Conservation (phyloP, 2,888 invertebrate species). For the Ectemnius cavifrons region DNA sequence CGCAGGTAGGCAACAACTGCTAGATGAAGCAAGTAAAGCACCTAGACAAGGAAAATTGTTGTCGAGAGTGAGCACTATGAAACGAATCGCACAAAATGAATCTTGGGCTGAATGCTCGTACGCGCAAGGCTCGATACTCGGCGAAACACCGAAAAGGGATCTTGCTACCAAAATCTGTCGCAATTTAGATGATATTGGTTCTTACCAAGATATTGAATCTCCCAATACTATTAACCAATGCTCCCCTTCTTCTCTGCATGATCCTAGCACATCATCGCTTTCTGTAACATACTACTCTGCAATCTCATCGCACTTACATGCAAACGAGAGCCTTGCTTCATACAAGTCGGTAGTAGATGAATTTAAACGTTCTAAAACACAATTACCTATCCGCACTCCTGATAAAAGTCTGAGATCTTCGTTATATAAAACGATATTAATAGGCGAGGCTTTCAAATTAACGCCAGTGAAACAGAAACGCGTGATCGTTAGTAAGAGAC, state of each 20-base stretch:
- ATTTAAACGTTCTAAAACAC: slow-evolving; percentile 4
- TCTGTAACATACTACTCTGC: background rate
- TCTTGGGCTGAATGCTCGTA: slow-evolving; percentile 13
- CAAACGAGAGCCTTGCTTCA: background rate
- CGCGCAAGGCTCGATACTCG: slow-evolving; percentile 22
- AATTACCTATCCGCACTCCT: background rate
- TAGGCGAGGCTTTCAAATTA: slow-evolving; percentile 47
- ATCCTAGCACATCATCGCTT: background rate
- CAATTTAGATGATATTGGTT: background rate
- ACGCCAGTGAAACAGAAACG: slow-evolving; percentile 59
- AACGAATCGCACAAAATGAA: slow-evolving; percentile 26
- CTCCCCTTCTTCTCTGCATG: background rate
- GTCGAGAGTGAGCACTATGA: slow-evolving; percentile 53
- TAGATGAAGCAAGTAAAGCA: slow-evolving; percentile 53
- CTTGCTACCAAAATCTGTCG: background rate
- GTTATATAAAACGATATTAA: slow-evolving; percentile 24
- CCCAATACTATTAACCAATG: background rate
- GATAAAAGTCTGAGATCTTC: background rate
- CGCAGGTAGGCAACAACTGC: slow-evolving; percentile 44
- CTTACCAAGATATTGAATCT: background rate
- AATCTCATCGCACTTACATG: no score
- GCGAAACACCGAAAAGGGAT: slow-evolving; percentile 50
- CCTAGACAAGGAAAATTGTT: slow-evolving; percentile 49
- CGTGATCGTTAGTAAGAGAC: slow-evolving; percentile 55
- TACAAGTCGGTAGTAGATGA: slow-evolving; percentile 35